A percentile compares a stretch with the other conserved stretches of the same genome.
These are phyloP conservation scores for Andrena trimmerana DNA, from an alignment of 2,888 invertebrate species.

Conservation along the genomic window DNA sequence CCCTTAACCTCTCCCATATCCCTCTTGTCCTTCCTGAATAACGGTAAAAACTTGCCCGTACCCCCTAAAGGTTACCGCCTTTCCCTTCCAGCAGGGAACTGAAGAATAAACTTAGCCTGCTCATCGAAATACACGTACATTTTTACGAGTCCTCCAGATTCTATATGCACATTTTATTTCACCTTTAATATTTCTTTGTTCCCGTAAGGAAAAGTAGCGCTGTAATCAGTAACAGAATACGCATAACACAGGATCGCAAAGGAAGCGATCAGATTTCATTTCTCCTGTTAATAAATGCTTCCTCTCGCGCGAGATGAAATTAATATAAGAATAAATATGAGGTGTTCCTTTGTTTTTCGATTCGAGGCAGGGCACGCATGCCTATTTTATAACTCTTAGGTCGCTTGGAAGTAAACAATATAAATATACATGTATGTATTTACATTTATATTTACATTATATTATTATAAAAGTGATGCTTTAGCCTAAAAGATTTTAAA, in stretches of 20 bases:
- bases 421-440: slow-evolving; percentile 16
- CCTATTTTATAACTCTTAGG: not conserved
- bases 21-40: slow-evolving; percentile 73
- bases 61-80: slow-evolving; percentile 52
- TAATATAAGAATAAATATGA: not conserved
- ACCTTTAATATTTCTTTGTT: not conserved
- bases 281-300: slow-evolving; percentile 23
- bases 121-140: not conserved
- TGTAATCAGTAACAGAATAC: not conserved
- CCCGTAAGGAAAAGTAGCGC: not conserved
- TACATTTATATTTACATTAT: slow-evolving; percentile 26
- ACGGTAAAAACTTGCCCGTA: slow-evolving; percentile 74
- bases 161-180: not conserved
- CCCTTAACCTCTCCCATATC: slow-evolving; percentile 62
- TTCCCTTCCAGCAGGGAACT: slow-evolving; percentile 31
- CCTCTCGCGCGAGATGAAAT: not conserved
- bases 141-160: not conserved
- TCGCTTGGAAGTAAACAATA: slow-evolving; percentile 11
- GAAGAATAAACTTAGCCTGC: not conserved
- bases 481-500: slow-evolving; percentile 10
- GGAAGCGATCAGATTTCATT: not conserved
- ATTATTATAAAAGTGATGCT: slow-evolving; percentile 36
- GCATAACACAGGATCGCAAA: not conserved
- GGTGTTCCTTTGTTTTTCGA: too few species aligned
- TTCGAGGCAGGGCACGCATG: too few species aligned